Percentiles rank a stretch among this genome's conserved stretches.
Conservation (phyloP, 2,888 invertebrate genomes). For the Tromatobia lineatoria region DNA sequence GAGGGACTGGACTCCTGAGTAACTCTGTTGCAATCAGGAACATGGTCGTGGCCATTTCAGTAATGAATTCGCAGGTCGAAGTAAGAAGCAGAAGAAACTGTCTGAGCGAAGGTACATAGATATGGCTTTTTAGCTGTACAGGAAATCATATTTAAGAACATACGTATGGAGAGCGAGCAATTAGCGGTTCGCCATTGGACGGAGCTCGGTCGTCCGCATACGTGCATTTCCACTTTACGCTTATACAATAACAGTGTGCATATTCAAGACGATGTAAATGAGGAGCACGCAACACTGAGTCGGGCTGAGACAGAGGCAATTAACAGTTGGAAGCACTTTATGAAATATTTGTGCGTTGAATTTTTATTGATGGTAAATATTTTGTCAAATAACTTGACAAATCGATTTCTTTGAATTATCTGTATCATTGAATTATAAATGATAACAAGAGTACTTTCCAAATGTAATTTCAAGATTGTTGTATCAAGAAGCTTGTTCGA, state of each 20-base stretch:
- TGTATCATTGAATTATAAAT: no score
- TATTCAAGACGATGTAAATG: conserved; percentile 61
- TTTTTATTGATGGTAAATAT: neutral
- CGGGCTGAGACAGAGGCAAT: neutral
- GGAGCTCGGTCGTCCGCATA: conserved; percentile 30
- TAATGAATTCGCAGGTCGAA: conserved; percentile 23
- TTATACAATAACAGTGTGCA: conserved; percentile 25
- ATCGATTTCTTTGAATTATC: no score
- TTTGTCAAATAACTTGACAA: neutral
- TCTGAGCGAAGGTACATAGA: conserved; percentile 38
- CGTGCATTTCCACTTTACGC: neutral
- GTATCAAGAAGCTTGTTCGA: no score
- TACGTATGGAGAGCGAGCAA: conserved; percentile 73
- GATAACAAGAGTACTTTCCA: no score
- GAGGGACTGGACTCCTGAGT: neutral
- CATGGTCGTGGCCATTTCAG: conserved; percentile 16
- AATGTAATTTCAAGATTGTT: no score
- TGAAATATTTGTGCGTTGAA: neutral
- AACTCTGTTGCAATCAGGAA: conserved; percentile 28
- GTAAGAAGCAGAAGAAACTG: conserved; percentile 32
- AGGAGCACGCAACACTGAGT: conserved; percentile 34
- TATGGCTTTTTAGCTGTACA: conserved; percentile 52
- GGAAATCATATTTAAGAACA: conserved; percentile 77
- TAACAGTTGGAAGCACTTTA: neutral
- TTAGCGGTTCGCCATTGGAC: conserved; percentile 73